Percentiles rank a stretch among this genome's conserved stretches.
phyloP scores from a whole-genome alignment of 2,113 vertebrate species.

The Gila orcuttii region DNA sequence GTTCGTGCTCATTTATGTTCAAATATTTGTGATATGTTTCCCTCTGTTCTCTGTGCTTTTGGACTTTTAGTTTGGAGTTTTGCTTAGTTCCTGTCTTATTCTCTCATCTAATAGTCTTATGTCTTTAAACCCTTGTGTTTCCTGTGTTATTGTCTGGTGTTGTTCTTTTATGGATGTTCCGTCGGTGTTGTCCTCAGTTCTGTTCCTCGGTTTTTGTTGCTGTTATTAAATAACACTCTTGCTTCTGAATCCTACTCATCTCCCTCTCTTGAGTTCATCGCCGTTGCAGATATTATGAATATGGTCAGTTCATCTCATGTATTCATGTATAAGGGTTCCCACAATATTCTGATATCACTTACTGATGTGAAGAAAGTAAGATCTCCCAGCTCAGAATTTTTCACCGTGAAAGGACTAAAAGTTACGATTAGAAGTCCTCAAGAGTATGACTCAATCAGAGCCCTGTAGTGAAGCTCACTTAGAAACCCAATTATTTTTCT shows the following conservation, averaged over 20 bases:
- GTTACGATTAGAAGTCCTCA: slow-evolving; percentile 54
- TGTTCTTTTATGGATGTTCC: background rate
- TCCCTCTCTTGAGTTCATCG: background rate
- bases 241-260: background rate
- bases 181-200: background rate
- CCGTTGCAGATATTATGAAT: background rate
- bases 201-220: background rate
- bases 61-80: background rate
- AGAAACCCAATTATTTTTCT: slow-evolving; percentile 58
- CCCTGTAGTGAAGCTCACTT: slow-evolving; percentile 55
- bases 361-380: slow-evolving; percentile 39
- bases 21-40: background rate
- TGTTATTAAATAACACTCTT: background rate
- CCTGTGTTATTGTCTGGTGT: background rate
- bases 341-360: background rate
- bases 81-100: background rate
- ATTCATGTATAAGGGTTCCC: background rate
- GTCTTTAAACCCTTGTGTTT: background rate
- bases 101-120: background rate
- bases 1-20: no score
- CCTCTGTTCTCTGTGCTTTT: background rate
- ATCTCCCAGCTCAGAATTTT: slow-evolving; percentile 35
- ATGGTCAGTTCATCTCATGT: background rate
- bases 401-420: slow-evolving; percentile 28
- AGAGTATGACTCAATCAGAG: slow-evolving; percentile 65